Conservation (phyloP, 2,113 vertebrate species). For the Micromys minutus region DNA sequence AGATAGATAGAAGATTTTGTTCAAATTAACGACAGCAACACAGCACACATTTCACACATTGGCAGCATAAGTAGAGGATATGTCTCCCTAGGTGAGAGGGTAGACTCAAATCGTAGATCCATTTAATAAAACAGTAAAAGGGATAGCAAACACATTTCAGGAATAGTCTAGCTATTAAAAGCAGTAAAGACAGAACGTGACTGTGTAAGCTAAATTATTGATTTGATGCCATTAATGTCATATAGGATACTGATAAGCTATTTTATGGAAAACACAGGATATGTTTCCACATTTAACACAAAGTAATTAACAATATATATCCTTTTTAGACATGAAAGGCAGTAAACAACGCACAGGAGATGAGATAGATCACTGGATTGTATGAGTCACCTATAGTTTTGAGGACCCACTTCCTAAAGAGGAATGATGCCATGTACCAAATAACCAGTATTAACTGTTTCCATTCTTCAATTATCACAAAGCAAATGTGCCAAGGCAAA, state of each 20-base stretch:
- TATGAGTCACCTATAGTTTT: background rate
- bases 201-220: background rate
- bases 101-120: background rate
- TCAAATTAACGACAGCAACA: constrained; percentile 30
- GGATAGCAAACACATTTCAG: background rate
- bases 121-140: background rate
- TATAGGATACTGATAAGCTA: background rate
- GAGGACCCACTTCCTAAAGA: background rate
- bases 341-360: background rate
- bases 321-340: background rate
- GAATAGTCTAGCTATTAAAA: constrained; percentile 1
- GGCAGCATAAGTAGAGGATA: background rate
- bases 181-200: constrained; percentile 12
- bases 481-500: background rate
- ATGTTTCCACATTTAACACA: background rate
- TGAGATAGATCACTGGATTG: background rate
- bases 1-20: background rate
- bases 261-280: background rate
- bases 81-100: background rate
- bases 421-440: background rate
- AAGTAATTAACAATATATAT: constrained; percentile 1
- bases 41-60: background rate
- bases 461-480: background rate
- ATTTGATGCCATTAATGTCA: background rate
- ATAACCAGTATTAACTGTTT: background rate